These are phyloP conservation scores for Thomomys bottae DNA, from an alignment of 2,113 vertebrate species.

Conservation along the genomic window DNA sequence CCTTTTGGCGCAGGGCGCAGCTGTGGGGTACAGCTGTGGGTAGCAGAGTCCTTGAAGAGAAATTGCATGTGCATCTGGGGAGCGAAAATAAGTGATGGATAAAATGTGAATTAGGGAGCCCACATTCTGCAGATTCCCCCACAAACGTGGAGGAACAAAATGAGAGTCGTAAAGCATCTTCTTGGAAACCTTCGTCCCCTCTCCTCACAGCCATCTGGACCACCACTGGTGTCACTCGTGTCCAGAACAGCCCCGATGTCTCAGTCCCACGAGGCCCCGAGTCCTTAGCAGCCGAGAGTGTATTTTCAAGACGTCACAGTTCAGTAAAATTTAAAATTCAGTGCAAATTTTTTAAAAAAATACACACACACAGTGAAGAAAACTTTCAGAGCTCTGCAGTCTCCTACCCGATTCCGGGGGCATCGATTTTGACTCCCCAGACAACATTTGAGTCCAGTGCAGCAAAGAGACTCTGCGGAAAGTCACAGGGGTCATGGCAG, in stretches of 20 bases:
- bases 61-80: conserved; percentile 74
- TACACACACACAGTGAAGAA: not conserved
- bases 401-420: not conserved
- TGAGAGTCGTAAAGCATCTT: conserved; percentile 41
- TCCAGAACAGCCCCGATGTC: not conserved
- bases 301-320: not conserved
- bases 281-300: not conserved
- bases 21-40: conserved; percentile 77
- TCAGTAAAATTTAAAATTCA: not conserved
- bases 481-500: not conserved
- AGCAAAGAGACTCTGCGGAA: not conserved
- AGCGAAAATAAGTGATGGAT: conserved; percentile 76
- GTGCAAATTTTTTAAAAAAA: too few species aligned
- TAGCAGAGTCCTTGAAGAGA: conserved; percentile 74
- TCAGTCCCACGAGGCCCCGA: not conserved
- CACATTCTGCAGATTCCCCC: conserved; percentile 51
- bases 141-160: conserved; percentile 59
- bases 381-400: not conserved
- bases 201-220: not conserved
- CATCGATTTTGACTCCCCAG: not conserved
- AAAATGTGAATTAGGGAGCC: conserved; percentile 72
- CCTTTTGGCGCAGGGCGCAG: conserved; percentile 65
- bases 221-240: not conserved
- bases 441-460: not conserved
- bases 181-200: not conserved